Evolutionary conservation across 2,888 invertebrate species (phyloP), one percentile per base, ranked within the genome.

Genomic region (Ectropis crepuscularia): DNA sequence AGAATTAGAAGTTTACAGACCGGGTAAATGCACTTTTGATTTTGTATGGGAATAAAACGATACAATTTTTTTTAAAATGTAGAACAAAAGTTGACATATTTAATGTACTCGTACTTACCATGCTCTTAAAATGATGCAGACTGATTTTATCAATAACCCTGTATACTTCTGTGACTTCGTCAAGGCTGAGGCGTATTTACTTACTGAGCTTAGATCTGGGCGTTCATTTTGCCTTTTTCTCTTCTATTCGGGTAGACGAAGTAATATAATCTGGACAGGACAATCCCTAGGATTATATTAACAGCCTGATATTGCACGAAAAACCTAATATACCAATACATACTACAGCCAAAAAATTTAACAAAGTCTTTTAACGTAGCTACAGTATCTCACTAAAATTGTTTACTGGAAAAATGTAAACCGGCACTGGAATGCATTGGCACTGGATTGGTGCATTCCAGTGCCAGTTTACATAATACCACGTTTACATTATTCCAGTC

Each of bases 211-310:
- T 43, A 36, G n/a, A 43, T 43, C 36, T 43, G 43, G 43, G 36
- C 11, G 10, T 36, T 53, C 36, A 53, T 45, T 36, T 46, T 12
- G 37, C 37, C 37, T 28, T 46, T 46, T 46, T 54, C 54, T 54
- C 46, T 38, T 54, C 38, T 54, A 45, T 54, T 54, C 36, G 53
- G 37, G 38, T 11, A 28, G 7, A 42, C 28, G n/a, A 9, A 38
- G 38, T 38, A 54, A 54, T 54, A 54, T 54, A 54, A 54, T 54
- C 38, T 38, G 38, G 54, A 46, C 54, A 28, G 12, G 12, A 37
- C 45, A 46, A 54, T 54, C 38, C 54, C 37, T 46, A 10, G 46
- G 42, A 43, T 54, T 46, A 46, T 46, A 10, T 46, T 46, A 46
- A 46, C 46, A 10, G 45, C 38, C 46, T 37, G 45, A 54, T 54